These are phyloP conservation scores for Hipparchia sbordonii DNA, from an alignment of 2,888 invertebrate species.

Conservation along the genomic window DNA sequence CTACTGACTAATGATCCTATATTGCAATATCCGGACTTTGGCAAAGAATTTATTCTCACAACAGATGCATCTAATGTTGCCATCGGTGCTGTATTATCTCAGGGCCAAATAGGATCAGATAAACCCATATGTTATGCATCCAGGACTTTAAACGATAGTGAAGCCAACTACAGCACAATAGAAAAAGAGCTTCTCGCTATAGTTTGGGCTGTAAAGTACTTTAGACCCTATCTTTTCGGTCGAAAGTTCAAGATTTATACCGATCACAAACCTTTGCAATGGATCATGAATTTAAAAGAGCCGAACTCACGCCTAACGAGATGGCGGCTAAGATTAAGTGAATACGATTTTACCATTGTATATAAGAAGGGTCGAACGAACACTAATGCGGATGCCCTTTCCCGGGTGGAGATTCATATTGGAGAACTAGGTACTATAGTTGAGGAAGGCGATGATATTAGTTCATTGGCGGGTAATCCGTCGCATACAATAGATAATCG, in stretches of 20 bases:
- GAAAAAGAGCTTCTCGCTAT: slow-evolving; percentile 55
- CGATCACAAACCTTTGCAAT: slow-evolving; percentile 37
- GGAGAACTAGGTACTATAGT: too few relatives aligned
- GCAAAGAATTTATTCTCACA: slow-evolving; percentile 40
- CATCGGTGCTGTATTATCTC: slow-evolving; percentile 42
- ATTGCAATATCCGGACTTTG: slow-evolving; percentile 53
- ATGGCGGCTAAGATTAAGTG: slow-evolving; percentile 35
- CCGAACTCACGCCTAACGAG: slow-evolving; percentile 42
- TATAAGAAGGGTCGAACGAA: too few relatives aligned
- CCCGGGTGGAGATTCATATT: slow-evolving; percentile 26
- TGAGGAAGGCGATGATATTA: accelerated
- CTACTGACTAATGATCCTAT: slow-evolving; percentile 45
- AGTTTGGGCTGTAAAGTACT: too few relatives aligned
- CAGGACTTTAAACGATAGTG: slow-evolving; percentile 39
- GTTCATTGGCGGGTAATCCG: too few relatives aligned
- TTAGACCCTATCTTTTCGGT: slow-evolving; percentile 36
- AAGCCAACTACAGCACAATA: slow-evolving; percentile 42
- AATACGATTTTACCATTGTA: too few relatives aligned
- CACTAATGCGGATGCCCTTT: slow-evolving; percentile 34
- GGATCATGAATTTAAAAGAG: slow-evolving; percentile 52
- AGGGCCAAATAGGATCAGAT: slow-evolving; percentile 40
- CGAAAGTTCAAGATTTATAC: slow-evolving; percentile 38
- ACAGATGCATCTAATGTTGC: slow-evolving; percentile 42
- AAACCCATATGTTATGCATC: slow-evolving; percentile 43
- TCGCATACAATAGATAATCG: accelerated